phyloP scores from a whole-genome alignment of 2,888 invertebrate species.

The Proisotoma minuta region DNA sequence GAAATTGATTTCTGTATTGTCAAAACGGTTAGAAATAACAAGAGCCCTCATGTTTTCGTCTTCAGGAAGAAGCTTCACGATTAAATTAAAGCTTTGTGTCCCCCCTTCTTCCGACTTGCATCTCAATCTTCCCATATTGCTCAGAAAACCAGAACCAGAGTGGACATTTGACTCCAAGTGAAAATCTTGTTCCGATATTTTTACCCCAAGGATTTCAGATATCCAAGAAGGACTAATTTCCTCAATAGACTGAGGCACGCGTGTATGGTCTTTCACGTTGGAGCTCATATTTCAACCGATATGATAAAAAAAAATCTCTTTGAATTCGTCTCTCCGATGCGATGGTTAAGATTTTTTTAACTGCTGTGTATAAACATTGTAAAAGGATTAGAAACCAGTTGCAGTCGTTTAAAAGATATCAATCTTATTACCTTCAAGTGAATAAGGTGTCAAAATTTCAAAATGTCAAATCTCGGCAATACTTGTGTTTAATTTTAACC shows the following conservation, averaged over 20 bases:
- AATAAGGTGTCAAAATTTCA: no score
- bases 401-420: no score
- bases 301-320: no score
- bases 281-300: background rate
- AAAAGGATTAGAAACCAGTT: no score
- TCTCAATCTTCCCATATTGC: constrained; percentile 31
- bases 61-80: constrained; percentile 39
- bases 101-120: constrained; percentile 18
- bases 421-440: no score
- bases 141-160: constrained; percentile 38
- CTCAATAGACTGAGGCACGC: constrained; percentile 7
- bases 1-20: constrained; percentile 36
- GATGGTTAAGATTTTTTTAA: background rate
- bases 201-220: constrained; percentile 13
- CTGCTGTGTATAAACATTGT: no score
- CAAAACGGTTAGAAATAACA: constrained; percentile 20
- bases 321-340: no score
- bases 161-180: constrained; percentile 29
- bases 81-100: constrained; percentile 13
- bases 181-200: constrained; percentile 19
- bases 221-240: constrained; percentile 38
- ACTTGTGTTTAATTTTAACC: no score
- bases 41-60: constrained; percentile 8
- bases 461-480: no score
- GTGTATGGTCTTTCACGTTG: no score